Base-by-base conservation (phyloP, 2,888 invertebrate genomes). In the Pterobdella sp. region DNA sequence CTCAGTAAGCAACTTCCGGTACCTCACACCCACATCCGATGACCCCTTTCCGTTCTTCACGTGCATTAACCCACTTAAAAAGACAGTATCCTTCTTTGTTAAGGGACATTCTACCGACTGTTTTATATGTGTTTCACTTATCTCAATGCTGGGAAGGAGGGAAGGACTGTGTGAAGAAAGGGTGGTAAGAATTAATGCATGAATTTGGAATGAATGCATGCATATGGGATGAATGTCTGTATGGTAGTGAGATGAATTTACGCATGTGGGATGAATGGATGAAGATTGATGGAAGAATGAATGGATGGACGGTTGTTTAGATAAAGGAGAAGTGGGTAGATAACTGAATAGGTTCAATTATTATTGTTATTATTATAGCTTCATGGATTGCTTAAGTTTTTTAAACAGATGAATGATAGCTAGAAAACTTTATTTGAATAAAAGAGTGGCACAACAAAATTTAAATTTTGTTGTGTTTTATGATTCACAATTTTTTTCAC, bases 61-160 rank as follows among this genome's bases (percentile, higher is more conserved):
- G 2, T 78, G 76, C 14, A 85, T 74, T 60, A 77, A 79, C 0
- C 84, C 85, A 14, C 91, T 89, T 79, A 96, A 85, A 0, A 90
- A 90, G 77, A 91, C 88, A 0, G 93, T 93, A 80, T 96, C 92
- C 79, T 89, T 89, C 71, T 89, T 84, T 0, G 94, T 93, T 34
- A 96, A 85, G 0, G 95, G 95, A 66, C 93, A 91, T 83, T 96
- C 94, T 67, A 96, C 91, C 0, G 94, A 93, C 82, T 95, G 94
- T 31, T 90, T 88, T 81, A 95, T 90, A 66, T 90, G 90, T 91
- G 95, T 93, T 14, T 91, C 91, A n/a, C 91, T 92, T 42, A 95
- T 89, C 86, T 95, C 94, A 77, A 95, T 87, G 75, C 86, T 88
- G 22, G 93, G 92, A 79, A 91, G 84, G 7, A 68, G 4, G 22